A percentile compares a stretch with the other conserved stretches of the same genome.
phyloP scores from a whole-genome alignment of 2,888 invertebrate genomes.

The Lithophane leautieri region DNA sequence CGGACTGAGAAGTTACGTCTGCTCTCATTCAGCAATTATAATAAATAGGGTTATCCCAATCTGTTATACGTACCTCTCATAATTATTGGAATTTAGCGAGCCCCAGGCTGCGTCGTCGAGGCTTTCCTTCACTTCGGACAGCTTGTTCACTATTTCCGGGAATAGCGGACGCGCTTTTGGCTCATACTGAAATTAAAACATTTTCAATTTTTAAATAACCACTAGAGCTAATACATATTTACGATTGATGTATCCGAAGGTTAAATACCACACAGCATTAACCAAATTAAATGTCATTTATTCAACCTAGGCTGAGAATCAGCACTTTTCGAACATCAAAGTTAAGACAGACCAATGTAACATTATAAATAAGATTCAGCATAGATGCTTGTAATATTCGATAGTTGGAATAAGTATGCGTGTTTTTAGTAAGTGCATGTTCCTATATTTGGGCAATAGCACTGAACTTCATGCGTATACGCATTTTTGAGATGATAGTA shows the following conservation, averaged over 20 bases:
- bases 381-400: not conserved
- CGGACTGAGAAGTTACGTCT: not conserved
- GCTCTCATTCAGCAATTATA: not conserved
- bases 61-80: slow-evolving; percentile 77
- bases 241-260: not conserved
- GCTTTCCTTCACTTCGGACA: slow-evolving; percentile 91
- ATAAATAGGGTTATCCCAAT: not conserved
- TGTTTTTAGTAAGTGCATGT: not conserved
- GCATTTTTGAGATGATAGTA: not conserved
- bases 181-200: slow-evolving; percentile 92
- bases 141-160: slow-evolving; percentile 93
- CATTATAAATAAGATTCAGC: not conserved
- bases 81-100: slow-evolving; percentile 79
- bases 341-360: not conserved
- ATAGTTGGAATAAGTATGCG: no score
- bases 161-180: slow-evolving; percentile 97
- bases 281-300: no score
- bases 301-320: no score
- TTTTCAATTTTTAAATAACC: not conserved
- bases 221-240: not conserved
- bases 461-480: not conserved
- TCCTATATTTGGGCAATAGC: no score
- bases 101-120: slow-evolving; percentile 85
- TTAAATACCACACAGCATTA: not conserved
- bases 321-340: no score